Base-by-base conservation (phyloP, 2,113 vertebrate genomes). In the Conger conger region DNA sequence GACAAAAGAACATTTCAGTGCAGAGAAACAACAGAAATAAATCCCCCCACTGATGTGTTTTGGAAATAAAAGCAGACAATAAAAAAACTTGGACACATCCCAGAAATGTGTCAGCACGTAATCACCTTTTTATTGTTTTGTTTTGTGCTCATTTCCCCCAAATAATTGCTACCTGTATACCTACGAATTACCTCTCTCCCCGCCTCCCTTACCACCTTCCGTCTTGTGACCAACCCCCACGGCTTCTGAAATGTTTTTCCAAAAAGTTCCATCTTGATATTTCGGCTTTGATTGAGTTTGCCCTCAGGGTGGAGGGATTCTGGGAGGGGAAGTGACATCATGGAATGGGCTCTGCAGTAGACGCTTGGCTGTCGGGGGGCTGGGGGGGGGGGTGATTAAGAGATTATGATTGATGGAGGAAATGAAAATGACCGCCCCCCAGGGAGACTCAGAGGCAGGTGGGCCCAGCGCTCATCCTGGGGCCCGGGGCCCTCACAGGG, bases 321-420 rank as follows among this genome's bases (percentile, higher is more conserved):
- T 80, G 13, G 23, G 23, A 82, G 73, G 77, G 89, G 89, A 91
- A 90, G 87, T 94, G 91, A 93, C 92, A 92, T 94, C 91, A 91
- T 93, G 92, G 92, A 93, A 94, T 93, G 88, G 89, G 80, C 89
- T 86, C 87, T 85, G 83, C 82, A 87, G 88, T 88, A 86, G 88
- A 84, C 88, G 86, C 80, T 36, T 11, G n/a, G n/a, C n/a, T n/a
- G n/a, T n/a, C n/a, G n/a, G 2, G 9, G 15, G 54, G 57, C 36
- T 2, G n/a, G n/a, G 7, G 38, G 45, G 18, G 20, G 40, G 68
- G 11, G 5, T 37, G 45, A 93, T 94, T 91, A 93, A 90, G 76
- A 91, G 92, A 93, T 93, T 93, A 84, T 79, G 40, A 23, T 76
- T 81, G 78, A 92, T 81, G 76, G 86, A 89, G 91, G 90, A 91